Evolutionary conservation across 2,888 invertebrate genomes (phyloP).

Genomic region (Dyspetes luteomarginatus): DNA sequence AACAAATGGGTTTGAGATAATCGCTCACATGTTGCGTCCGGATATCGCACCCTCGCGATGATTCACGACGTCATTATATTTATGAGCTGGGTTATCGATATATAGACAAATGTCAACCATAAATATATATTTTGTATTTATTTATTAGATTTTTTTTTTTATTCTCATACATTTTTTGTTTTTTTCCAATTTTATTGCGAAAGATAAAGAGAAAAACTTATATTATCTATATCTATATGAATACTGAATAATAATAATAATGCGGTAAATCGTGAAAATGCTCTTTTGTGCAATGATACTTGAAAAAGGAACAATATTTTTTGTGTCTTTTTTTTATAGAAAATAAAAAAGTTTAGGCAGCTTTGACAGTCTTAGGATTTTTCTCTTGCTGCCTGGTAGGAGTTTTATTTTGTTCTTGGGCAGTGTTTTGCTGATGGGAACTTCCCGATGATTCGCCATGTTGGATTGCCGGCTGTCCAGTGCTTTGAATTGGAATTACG

Average conservation of each 20-base stretch:
- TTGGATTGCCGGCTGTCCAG: constrained; percentile 72
- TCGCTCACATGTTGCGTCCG: neutral
- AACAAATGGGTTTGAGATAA: neutral
- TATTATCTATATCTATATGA: neutral
- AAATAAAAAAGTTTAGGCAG: constrained; percentile 63
- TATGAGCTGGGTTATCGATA: neutral
- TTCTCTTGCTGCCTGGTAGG: constrained; percentile 56
- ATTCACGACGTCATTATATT: neutral
- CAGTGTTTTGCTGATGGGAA: constrained; percentile 13
- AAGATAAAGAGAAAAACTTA: no score
- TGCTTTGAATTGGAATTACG: constrained; percentile 75
- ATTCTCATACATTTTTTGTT: neutral
- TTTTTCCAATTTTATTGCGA: no score
- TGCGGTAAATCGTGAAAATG: neutral
- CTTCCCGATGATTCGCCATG: neutral
- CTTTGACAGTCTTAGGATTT: constrained; percentile 68
- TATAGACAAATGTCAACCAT: no score
- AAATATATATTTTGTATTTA: neutral
- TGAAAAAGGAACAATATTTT: neutral
- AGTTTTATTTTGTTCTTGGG: constrained; percentile 50
- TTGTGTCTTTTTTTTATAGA: no score
- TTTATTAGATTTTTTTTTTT: neutral
- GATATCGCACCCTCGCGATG: neutral
- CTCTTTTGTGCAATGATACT: neutral
- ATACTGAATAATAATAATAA: neutral